Conservation (phyloP, 2,797 vertebrate species). For the Helicolenus hilgendorfi region DNA sequence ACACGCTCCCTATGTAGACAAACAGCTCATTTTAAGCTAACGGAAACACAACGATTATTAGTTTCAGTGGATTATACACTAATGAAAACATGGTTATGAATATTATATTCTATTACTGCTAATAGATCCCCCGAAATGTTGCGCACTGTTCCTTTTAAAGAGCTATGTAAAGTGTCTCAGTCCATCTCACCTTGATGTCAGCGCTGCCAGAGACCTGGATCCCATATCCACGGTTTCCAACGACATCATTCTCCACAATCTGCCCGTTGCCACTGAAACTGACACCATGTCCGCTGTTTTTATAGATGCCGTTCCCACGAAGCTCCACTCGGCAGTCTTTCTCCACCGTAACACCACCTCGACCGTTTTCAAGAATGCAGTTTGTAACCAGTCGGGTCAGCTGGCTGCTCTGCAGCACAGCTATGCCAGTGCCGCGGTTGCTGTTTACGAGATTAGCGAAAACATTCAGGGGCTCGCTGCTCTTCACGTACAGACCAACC, state of each 20-base stretch:
- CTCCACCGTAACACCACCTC: slow-evolving; percentile 91
- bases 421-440: slow-evolving; percentile 90
- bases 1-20: too few species aligned
- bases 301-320: slow-evolving; percentile 94
- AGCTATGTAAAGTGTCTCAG: neutral
- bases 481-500: slow-evolving; percentile 94
- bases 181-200: slow-evolving; percentile 91
- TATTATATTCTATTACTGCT: too few species aligned
- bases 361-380: slow-evolving; percentile 93
- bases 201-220: slow-evolving; percentile 91
- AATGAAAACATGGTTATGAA: too few species aligned
- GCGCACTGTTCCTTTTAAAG: too few species aligned
- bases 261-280: slow-evolving; percentile 91
- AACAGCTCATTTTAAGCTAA: too few species aligned
- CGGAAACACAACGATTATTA: too few species aligned
- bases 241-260: slow-evolving; percentile 93
- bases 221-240: slow-evolving; percentile 92
- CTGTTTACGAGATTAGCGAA: slow-evolving; percentile 92
- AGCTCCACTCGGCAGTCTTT: slow-evolving; percentile 93
- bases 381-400: slow-evolving; percentile 92
- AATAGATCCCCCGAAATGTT: neutral
- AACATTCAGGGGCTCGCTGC: slow-evolving; percentile 93
- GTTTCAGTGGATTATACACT: too few species aligned
- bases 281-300: slow-evolving; percentile 92
- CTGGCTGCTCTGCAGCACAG: slow-evolving; percentile 93